Evolutionary conservation across 2,113 vertebrate species (phyloP).

Genomic region (Periophthalmodon schlosseri): DNA sequence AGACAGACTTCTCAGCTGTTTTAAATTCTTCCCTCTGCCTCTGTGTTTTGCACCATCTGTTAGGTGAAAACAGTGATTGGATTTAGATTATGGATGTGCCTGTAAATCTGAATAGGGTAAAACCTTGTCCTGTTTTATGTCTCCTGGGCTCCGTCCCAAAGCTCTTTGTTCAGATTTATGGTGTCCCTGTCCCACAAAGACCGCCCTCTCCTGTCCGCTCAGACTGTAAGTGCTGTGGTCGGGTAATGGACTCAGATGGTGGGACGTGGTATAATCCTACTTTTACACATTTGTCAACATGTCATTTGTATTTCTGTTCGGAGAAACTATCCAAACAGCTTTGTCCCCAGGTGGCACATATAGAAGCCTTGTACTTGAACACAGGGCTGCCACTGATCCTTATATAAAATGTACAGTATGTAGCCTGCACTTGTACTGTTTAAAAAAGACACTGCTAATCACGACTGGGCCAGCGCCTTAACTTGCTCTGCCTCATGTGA

Average conservation of each 20-base stretch:
- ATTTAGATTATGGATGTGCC: constrained; percentile 37
- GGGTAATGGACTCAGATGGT: constrained; percentile 22
- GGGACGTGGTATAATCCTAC: background rate
- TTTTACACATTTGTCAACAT: background rate
- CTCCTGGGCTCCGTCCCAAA: constrained; percentile 19
- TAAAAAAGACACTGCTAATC: no score
- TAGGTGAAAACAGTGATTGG: constrained; percentile 42
- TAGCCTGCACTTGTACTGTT: no score
- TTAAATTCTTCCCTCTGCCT: constrained; percentile 7
- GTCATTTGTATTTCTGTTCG: background rate
- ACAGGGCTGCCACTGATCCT: no score
- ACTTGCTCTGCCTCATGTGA: no score
- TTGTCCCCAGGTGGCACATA: background rate
- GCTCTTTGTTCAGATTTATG: constrained; percentile 31
- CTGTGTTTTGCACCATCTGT: constrained; percentile 28
- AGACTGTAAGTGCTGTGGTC: constrained; percentile 16
- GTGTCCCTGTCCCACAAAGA: constrained; percentile 31
- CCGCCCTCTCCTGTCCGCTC: background rate
- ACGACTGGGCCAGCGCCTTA: no score
- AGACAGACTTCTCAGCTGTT: constrained; percentile 2
- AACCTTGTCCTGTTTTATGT: constrained; percentile 27
- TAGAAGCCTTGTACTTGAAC: no score
- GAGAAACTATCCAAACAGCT: background rate
- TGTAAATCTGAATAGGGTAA: constrained; percentile 29
- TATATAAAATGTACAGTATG: no score